phyloP scores from a whole-genome alignment of 2,113 vertebrate species.

The Oncorhynchus nerka region DNA sequence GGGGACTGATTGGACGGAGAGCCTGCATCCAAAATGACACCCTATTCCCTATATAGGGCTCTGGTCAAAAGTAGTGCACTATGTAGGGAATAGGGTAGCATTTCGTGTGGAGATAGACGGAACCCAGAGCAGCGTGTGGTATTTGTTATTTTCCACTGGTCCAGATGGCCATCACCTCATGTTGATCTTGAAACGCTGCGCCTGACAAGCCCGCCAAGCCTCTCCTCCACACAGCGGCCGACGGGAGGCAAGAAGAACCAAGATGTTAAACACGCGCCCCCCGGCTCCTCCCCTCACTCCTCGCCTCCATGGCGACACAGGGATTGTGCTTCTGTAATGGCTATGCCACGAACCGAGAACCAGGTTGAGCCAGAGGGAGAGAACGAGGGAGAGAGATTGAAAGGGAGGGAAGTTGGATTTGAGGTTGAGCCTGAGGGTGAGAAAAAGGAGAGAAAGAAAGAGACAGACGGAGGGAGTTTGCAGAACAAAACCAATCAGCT shows the following conservation, averaged over 20 bases:
- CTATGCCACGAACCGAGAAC: conserved; percentile 14
- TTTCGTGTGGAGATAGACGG: conserved; percentile 19
- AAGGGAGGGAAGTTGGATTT: too few relatives aligned
- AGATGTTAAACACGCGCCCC: conserved; percentile 56
- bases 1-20: background rate
- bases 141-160: conserved; percentile 51
- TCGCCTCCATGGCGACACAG: conserved; percentile 34
- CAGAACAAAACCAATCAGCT: too few relatives aligned
- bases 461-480: too few relatives aligned
- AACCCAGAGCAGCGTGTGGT: conserved; percentile 46
- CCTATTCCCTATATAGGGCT: background rate
- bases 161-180: conserved; percentile 62
- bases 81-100: background rate
- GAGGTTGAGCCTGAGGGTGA: too few relatives aligned
- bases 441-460: too few relatives aligned
- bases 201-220: conserved; percentile 38
- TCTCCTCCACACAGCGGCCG: conserved; percentile 12
- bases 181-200: conserved; percentile 50
- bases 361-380: background rate
- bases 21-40: too few relatives aligned
- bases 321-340: conserved; percentile 40
- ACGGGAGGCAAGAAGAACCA: conserved; percentile 36
- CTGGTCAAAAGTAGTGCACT: background rate
- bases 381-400: too few relatives aligned
- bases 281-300: conserved; percentile 19